phyloP scores from a whole-genome alignment of 2,113 vertebrate genomes.

The Scartelaos histophorus region DNA sequence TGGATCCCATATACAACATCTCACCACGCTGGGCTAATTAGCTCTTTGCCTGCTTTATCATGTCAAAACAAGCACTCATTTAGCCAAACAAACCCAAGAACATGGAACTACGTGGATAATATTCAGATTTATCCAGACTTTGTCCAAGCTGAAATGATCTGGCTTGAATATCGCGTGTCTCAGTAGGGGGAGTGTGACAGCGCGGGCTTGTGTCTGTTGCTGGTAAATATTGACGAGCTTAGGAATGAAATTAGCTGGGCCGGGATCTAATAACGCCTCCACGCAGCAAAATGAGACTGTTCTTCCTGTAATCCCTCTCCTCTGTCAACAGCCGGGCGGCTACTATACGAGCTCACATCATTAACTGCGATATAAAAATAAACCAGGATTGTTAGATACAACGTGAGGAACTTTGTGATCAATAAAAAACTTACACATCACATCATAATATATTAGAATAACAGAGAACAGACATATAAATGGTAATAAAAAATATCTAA shows the following conservation, averaged over 20 bases:
- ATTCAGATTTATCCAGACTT: conserved; percentile 18
- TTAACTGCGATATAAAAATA: conserved; percentile 46
- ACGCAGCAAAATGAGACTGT: conserved; percentile 67
- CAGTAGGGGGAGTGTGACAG: conserved; percentile 33
- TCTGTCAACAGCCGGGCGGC: conserved; percentile 52
- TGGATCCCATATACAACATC: conserved; percentile 19
- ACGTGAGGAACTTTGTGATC: background rate
- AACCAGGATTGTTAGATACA: background rate
- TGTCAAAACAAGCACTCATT: conserved; percentile 44
- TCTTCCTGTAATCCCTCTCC: conserved; percentile 71
- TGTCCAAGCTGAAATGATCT: conserved; percentile 29
- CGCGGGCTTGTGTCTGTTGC: conserved; percentile 48
- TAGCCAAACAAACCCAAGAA: conserved; percentile 17
- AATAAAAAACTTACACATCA: too few relatives aligned
- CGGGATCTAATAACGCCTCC: conserved; percentile 71
- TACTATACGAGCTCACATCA: conserved; percentile 54
- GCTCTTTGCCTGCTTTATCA: conserved; percentile 26
- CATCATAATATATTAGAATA: too few relatives aligned
- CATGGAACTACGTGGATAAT: conserved; percentile 11
- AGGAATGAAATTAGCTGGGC: conserved; percentile 70
- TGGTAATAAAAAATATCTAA: too few relatives aligned
- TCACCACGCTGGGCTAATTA: conserved; percentile 25
- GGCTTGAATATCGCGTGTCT: conserved; percentile 21
- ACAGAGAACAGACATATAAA: too few relatives aligned
- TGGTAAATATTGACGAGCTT: conserved; percentile 74